phyloP scores from a whole-genome alignment of 2,888 invertebrate genomes.

The Slavum lentiscoides region DNA sequence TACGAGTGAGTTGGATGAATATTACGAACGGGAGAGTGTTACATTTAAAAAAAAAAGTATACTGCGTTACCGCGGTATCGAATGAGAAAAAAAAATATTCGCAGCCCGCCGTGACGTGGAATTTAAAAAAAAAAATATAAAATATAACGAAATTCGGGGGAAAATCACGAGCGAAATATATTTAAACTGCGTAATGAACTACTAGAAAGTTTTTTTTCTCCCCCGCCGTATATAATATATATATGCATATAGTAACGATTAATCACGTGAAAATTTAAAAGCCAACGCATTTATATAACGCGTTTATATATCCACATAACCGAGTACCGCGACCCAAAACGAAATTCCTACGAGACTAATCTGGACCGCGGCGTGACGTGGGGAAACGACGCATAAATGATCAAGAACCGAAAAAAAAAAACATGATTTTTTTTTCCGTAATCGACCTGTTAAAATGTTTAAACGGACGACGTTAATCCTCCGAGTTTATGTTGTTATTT shows the following conservation, averaged over 20 bases:
- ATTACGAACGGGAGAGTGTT: too few relatives aligned
- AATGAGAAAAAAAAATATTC: too few relatives aligned
- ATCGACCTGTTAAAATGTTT: too few relatives aligned
- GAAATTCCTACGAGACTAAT: conserved; percentile 19
- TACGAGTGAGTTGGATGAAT: too few relatives aligned
- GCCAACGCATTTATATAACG: conserved; percentile 10
- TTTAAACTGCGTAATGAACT: background rate
- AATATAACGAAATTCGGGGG: background rate
- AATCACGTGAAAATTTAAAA: conserved; percentile 19
- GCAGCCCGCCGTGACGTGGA: too few relatives aligned
- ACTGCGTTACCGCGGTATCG: too few relatives aligned
- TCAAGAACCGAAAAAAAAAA: background rate
- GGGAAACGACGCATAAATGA: conserved; percentile 11
- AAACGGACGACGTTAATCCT: background rate
- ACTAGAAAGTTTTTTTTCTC: background rate
- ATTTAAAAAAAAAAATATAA: background rate
- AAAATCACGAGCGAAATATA: background rate
- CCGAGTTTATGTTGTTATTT: background rate
- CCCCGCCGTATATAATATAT: too few relatives aligned
- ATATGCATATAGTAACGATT: background rate
- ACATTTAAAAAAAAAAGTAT: too few relatives aligned
- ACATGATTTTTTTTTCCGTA: too few relatives aligned
- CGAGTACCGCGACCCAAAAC: conserved; percentile 11
- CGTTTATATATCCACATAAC: background rate
- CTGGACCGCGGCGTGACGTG: background rate